phyloP scores from a whole-genome alignment of 2,888 invertebrate species.

The Sarcophaga carnaria region DNA sequence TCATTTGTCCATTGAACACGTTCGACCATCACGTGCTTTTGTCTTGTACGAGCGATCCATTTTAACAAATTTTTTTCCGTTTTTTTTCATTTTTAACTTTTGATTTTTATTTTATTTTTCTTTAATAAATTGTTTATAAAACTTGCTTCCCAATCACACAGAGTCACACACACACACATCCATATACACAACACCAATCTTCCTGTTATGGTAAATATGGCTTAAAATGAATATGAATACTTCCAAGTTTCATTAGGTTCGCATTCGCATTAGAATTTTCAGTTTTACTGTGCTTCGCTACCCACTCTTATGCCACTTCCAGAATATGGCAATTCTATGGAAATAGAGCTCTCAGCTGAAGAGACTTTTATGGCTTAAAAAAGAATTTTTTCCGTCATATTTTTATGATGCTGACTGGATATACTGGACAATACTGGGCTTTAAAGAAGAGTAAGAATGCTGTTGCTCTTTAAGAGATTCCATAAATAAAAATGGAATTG shows the following conservation, averaged over 20 bases:
- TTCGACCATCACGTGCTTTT: slow-evolving; percentile 80
- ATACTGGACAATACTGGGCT: no score
- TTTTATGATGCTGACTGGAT: neutral
- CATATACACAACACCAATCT: no score
- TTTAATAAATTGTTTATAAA: slow-evolving; percentile 17
- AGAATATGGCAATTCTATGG: slow-evolving; percentile 31
- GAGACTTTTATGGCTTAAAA: no score
- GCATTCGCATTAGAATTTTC: neutral
- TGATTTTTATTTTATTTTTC: neutral
- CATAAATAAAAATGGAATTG: slow-evolving; percentile 39
- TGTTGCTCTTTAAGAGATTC: slow-evolving; percentile 35
- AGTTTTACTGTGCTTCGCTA: neutral
- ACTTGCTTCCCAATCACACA: neutral
- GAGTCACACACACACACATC: no score
- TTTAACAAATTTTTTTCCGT: slow-evolving; percentile 73
- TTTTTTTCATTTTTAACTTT: neutral
- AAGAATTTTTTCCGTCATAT: slow-evolving; percentile 23
- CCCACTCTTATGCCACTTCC: slow-evolving; percentile 21
- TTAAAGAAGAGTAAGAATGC: neutral
- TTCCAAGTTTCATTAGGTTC: slow-evolving; percentile 4
- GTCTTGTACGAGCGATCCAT: slow-evolving; percentile 80
- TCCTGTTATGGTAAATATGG: neutral
- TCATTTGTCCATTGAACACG: slow-evolving; percentile 68
- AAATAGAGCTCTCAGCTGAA: neutral
- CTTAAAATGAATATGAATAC: slow-evolving; percentile 29